Conservation (phyloP, 2,888 invertebrate genomes). For the Synanthedon myopaeformis region DNA sequence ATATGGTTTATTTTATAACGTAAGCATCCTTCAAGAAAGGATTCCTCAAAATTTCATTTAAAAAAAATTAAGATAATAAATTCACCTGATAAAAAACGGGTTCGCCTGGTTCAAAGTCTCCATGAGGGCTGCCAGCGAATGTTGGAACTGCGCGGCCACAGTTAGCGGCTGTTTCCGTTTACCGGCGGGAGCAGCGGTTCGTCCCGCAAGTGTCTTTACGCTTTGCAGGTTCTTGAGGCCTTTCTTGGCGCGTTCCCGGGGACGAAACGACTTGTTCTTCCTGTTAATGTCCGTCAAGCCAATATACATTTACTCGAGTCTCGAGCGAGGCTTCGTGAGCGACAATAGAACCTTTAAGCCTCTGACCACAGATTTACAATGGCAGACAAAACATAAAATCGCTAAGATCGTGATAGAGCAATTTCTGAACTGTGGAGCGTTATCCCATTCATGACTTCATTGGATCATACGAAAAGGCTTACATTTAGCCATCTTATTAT, state of each 20-base stretch:
- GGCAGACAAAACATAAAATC: too few relatives aligned
- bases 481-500: too few relatives aligned
- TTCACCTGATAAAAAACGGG: constrained; percentile 68
- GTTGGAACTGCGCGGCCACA: constrained; percentile 95
- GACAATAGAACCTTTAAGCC: background rate
- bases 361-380: too few relatives aligned
- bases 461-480: too few relatives aligned
- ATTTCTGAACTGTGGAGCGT: too few relatives aligned
- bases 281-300: constrained; percentile 49
- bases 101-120: constrained; percentile 87
- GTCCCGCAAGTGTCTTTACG: constrained; percentile 89
- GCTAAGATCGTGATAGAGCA: too few relatives aligned
- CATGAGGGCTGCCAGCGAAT: constrained; percentile 92
- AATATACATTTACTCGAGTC: background rate
- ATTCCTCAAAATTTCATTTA: background rate
- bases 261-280: constrained; percentile 93
- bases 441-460: too few relatives aligned
- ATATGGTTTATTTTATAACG: too few relatives aligned
- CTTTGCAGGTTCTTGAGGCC: constrained; percentile 91
- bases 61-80: background rate
- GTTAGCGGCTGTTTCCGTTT: constrained; percentile 90
- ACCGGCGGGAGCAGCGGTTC: constrained; percentile 73
- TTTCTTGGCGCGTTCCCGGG: constrained; percentile 86
- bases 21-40: too few relatives aligned
- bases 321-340: background rate